A percentile compares a stretch with the other conserved stretches of the same genome.
Conservation (phyloP, 2,888 invertebrate genomes). For the Lithophane socia region DNA sequence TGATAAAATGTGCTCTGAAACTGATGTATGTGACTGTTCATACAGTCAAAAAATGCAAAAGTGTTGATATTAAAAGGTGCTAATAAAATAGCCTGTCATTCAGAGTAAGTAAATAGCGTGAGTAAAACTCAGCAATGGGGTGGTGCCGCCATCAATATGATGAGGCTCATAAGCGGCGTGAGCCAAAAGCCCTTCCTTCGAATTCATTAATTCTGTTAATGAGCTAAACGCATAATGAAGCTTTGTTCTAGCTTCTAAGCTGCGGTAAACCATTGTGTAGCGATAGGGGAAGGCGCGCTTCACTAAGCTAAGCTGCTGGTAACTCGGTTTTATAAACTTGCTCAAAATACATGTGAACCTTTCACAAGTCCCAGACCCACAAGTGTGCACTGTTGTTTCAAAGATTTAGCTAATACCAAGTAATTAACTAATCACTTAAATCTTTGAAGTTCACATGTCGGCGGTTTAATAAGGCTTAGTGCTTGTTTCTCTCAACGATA, state of each 20-base stretch:
- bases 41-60: background rate
- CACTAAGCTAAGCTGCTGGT: conserved; percentile 71
- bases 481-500: conserved; percentile 8
- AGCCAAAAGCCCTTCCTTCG: conserved; percentile 78
- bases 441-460: conserved; percentile 50
- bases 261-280: conserved; percentile 77
- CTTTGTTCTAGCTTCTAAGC: conserved; percentile 79
- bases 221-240: conserved; percentile 83
- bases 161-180: conserved; percentile 73
- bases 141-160: conserved; percentile 74
- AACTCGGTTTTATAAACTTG: conserved; percentile 58
- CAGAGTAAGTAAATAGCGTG: conserved; percentile 19
- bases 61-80: background rate
- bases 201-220: conserved; percentile 85
- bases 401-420: conserved; percentile 54
- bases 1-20: too few relatives aligned
- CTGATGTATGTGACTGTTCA: background rate
- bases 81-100: conserved; percentile 11
- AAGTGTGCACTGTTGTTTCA: conserved; percentile 37
- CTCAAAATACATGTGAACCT: conserved; percentile 44
- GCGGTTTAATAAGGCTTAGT: conserved; percentile 38
- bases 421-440: conserved; percentile 48
- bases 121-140: conserved; percentile 37
- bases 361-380: conserved; percentile 15
- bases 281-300: conserved; percentile 75